phyloP scores from a whole-genome alignment of 2,113 vertebrate species.

The Pipa parva region DNA sequence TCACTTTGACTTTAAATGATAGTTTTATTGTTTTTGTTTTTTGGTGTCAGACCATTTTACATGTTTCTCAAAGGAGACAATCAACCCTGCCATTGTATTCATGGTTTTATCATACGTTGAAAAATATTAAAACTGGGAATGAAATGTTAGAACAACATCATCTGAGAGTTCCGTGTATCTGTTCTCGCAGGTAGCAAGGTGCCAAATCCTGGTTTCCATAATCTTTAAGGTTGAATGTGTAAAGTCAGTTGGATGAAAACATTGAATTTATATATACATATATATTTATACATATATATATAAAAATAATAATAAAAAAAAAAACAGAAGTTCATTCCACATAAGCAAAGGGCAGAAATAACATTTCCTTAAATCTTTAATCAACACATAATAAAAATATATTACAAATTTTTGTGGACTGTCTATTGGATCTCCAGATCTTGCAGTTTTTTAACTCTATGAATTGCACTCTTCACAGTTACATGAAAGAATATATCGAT shows the following conservation, averaged over 20 bases:
- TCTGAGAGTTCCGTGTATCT: neutral
- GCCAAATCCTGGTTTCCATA: neutral
- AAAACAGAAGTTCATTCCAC: conserved; percentile 1
- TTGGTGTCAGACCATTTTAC: conserved; percentile 4
- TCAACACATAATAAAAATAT: conserved; percentile 25
- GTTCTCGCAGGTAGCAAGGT: neutral
- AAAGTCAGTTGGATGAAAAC: neutral
- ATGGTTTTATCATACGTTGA: neutral
- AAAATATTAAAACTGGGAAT: conserved; percentile 26
- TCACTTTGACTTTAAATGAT: conserved; percentile 14
- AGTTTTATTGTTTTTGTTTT: conserved; percentile 7
- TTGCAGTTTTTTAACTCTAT: conserved; percentile 45
- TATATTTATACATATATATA: neutral
- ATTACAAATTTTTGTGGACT: conserved; percentile 15
- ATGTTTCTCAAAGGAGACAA: neutral
- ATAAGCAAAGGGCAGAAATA: conserved; percentile 4
- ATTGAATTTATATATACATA: neutral
- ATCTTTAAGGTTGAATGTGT: conserved; percentile 4
- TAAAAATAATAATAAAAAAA: neutral
- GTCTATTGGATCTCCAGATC: conserved; percentile 13
- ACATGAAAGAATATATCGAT: conserved; percentile 95
- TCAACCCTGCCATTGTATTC: neutral
- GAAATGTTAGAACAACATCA: conserved; percentile 8
- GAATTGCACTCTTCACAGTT: conserved; percentile 92
- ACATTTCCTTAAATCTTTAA: conserved; percentile 7